Evolutionary conservation across 2,113 vertebrate genomes (phyloP), one percentile per base, ranked within the genome.

Genomic region (Nibea coibor): DNA sequence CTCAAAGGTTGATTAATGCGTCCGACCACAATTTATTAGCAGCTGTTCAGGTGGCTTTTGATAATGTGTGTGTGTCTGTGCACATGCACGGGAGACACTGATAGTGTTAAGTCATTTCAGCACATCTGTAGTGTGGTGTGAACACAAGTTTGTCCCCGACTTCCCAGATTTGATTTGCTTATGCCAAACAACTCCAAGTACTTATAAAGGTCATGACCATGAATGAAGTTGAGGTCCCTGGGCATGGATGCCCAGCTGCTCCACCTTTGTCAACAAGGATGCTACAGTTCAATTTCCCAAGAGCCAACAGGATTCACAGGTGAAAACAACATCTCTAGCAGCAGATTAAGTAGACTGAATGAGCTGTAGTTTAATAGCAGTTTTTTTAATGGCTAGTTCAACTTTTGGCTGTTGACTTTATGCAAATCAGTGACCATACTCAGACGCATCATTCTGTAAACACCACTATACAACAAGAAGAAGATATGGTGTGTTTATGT

Each of bases 1-100:
- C 86, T 87, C 89, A 92, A 85, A 91, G 90, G 84, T 93, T 92
- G 89, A 94, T 92, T 93, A 92, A 92, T 86, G 84, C 22, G 9
- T 84, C 79, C 61, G 15, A 83, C 79, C 72, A 87, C 73, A 89
- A 81, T 86, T 89, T 92, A 85, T 90, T 80, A 89, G 82, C 84
- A 91, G 87, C 86, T 91, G 87, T 86, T 89, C 85, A 87, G 77
- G 86, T 88, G 88, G 84, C 64, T 83, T 88, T 73, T 77, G 43
- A 75, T 57, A 72, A 17, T 24, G 48, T 62, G 81, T 45, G 59
- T 28, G 72, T 45, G 59, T 28, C 67, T 69, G 79, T 26, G 24
- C 63, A 22, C 39, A 54, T 31, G 51, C 45, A 26, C 19, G 35
- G 22, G 74, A 14, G 42, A 48, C 8, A 39, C 48, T 4, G 75